Base-by-base conservation (phyloP, 2,888 invertebrate species). In the Lamproptera curius region DNA sequence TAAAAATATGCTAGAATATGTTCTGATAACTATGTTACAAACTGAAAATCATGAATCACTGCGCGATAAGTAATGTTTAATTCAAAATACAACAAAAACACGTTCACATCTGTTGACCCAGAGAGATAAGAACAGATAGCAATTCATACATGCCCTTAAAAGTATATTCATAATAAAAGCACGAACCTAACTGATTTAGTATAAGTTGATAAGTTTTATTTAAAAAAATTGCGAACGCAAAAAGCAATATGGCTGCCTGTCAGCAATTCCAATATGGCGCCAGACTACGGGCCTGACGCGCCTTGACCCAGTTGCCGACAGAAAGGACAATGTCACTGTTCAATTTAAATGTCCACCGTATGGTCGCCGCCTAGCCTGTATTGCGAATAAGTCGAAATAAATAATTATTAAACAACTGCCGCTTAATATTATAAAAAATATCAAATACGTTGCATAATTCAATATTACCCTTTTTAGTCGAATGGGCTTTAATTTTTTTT, bases 251-350 rank as follows among this genome's bases (percentile, higher is more conserved):
- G 39, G 42, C 48, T 34, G 26, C 15, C 13, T 40, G 35, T 39
- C 47, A 42, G 42, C 13, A 14, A 48, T 46, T 41, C 34, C 42
- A 48, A 48, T 17, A 43, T 40, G 43, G 48, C 48, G 47, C 17
- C 37, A 10, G 39, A 35, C 42, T 48, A 48, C 51, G 54, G 48
- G 52, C 53, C 46, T 46, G 52, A 50, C 58, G 50, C 54, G 54
- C 62, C 64, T 61, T 65, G 64, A 63, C 64, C 64, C 54, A 63
- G 54, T 60, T 50, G 53, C 16, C 37, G 26, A 20, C 47, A 36
- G 55, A 58, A 57, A 62, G 62, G 61, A 61, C 61, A 59, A 59
- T 61, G 59, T 61, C 55, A 50, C 44, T 41, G 44, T 36, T 41
- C 49, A 44, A 45, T 50, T 50, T 44, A 39, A 38, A 43, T 34